A percentile compares a stretch with the other conserved stretches of the same genome.
These are phyloP conservation scores for Ceriagrion tenellum DNA, from an alignment of 2,888 invertebrate genomes.

Conservation along the genomic window DNA sequence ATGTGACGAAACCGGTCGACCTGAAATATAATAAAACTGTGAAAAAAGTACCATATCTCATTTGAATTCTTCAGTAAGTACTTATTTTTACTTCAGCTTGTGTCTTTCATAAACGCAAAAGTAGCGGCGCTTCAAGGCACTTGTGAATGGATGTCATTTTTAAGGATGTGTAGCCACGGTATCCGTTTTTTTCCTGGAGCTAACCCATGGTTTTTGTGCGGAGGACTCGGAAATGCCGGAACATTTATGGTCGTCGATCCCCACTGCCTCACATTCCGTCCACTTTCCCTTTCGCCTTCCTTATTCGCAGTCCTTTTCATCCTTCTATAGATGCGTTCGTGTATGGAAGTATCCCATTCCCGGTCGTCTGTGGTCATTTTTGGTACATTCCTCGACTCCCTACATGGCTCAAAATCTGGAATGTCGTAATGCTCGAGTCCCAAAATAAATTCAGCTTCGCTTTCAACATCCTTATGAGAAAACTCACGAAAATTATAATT, in stretches of 20 bases:
- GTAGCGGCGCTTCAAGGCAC: too few relatives aligned
- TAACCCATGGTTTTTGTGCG: background rate
- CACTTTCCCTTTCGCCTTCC: background rate
- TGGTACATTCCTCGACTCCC: background rate
- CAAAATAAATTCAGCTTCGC: background rate
- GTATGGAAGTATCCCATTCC: background rate
- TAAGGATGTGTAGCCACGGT: background rate
- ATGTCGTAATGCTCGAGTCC: background rate
- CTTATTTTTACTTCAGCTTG: too few relatives aligned
- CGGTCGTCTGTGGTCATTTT: background rate
- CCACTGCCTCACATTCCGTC: slow-evolving; percentile 31
- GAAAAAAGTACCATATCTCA: too few relatives aligned
- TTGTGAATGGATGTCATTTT: too few relatives aligned
- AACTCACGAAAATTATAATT: too few relatives aligned
- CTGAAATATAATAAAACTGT: too few relatives aligned
- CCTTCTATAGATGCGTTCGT: background rate
- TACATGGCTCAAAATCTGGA: background rate
- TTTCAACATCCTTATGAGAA: background rate
- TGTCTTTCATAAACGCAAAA: too few relatives aligned
- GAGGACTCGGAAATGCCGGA: background rate
- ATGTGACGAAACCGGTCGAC: too few relatives aligned
- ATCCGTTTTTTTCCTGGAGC: background rate
- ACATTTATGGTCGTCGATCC: background rate
- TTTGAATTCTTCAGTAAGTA: too few relatives aligned
- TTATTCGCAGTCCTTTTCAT: background rate